A percentile compares a stretch with the other conserved stretches of the same genome.
Evolutionary conservation across 92 coral and sea anemone species (phyloP).

Genomic region (Galaxea fascicularis): DNA sequence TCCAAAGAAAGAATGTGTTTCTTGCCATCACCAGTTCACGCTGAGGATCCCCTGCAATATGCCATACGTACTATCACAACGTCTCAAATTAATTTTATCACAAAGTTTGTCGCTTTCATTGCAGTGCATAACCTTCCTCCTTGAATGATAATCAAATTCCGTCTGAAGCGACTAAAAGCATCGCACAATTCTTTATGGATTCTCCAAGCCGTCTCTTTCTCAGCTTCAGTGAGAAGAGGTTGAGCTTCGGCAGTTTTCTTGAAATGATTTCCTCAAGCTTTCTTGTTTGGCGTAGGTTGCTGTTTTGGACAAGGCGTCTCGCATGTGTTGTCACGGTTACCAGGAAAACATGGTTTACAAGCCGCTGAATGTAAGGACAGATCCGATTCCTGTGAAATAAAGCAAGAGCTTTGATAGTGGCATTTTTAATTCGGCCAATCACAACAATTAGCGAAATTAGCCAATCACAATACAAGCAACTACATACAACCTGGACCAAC

Average conservation of each 20-base stretch:
- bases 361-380: constrained; percentile 35
- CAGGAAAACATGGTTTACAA: constrained; percentile 89
- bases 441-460: too few species aligned
- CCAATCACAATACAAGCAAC: too few species aligned
- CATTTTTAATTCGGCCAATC: too few species aligned
- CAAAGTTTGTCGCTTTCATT: neutral
- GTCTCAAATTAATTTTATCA: neutral
- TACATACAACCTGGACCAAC: too few species aligned
- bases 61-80: neutral
- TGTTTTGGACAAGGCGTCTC: constrained; percentile 83
- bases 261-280: constrained; percentile 35
- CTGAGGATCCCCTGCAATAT: neutral
- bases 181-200: too few species aligned
- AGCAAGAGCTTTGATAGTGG: neutral
- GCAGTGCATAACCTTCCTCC: neutral
- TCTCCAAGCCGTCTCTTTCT: neutral
- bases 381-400: constrained; percentile 40
- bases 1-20: neutral
- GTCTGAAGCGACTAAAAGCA: neutral
- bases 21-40: neutral
- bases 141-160: neutral
- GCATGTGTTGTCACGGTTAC: constrained; percentile 67
- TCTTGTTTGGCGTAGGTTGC: constrained; percentile 72
- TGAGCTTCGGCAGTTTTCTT: neutral
- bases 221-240: neutral